Base-by-base conservation (phyloP, 1,140 invertebrate genomes). In the Tetraneura akinire region DNA sequence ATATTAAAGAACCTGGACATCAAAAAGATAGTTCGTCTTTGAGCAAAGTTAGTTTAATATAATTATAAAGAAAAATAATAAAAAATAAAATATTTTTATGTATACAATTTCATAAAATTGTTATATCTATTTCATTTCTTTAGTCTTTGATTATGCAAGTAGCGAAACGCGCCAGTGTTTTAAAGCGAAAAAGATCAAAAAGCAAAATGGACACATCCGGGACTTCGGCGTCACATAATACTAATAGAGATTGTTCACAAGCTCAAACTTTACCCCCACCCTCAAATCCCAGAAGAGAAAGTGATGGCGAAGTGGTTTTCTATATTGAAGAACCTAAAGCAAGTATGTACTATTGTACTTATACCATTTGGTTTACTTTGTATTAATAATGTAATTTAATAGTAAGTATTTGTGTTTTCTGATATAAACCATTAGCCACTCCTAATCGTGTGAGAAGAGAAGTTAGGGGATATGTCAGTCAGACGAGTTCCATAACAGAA, bases 121-220 rank as follows among this genome's bases (percentile, higher is more conserved):
- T n/a, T n/a, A n/a, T n/a, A n/a, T n/a, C 8, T 8, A 32, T 49
- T 29, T 74, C 11, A 26, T 53, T 74, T 47, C 16, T 42, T 0
- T 87, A 90, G 88, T 90, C 89, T 87, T 87, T 90, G 83, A 90
- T 91, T 86, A 89, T 90, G 82, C 90, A 92, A 90, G 91, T 92
- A 82, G 90, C 91, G 78, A 92, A 92, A 85, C 91, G 91, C 84
- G 91, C 91, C 53, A 91, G 90, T 82, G 90, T 92, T 81, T 86
- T 92, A 81, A 91, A 91, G 85, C 86, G 91, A 80, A 86, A 91
- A 51, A 91, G 92, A 85, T 92, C 91, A 49, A 87, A 89, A 81
- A 90, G 90, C 80, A 88, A 90, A 80, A 91, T 92, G 89, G 91
- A 92, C 71, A 83, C 78, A 26, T 32, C 80, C 49, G 62, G 74